phyloP scores from a whole-genome alignment of 2,113 vertebrate genomes.

The Rhinolophus sinicus region DNA sequence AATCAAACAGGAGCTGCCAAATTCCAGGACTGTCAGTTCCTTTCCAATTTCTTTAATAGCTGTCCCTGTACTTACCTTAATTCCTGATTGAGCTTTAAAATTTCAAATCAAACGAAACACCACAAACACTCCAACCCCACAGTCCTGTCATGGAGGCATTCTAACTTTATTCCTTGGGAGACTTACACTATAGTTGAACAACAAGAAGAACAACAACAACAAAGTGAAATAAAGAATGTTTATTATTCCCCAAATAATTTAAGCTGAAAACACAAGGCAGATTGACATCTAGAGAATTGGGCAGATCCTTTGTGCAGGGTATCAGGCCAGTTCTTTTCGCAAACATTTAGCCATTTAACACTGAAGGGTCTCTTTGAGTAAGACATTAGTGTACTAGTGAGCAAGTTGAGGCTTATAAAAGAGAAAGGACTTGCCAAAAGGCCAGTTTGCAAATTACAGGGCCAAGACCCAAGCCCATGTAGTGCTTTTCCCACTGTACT shows the following conservation, averaged over 20 bases:
- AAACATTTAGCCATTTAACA: not conserved
- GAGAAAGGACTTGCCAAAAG: not conserved
- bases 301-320: not conserved
- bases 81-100: constrained; percentile 74
- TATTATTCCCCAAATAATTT: not conserved
- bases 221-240: not conserved
- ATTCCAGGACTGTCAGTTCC: constrained; percentile 70
- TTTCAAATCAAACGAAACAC: constrained; percentile 79
- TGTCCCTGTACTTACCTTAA: constrained; percentile 64
- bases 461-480: not conserved
- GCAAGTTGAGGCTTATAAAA: not conserved
- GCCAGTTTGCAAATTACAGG: not conserved
- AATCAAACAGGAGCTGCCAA: constrained; percentile 60
- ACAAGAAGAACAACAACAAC: not conserved
- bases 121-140: not conserved
- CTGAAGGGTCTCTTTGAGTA: constrained; percentile 13
- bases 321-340: not conserved
- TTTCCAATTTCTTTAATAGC: constrained; percentile 76
- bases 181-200: not conserved
- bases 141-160: not conserved
- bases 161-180: not conserved
- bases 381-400: not conserved
- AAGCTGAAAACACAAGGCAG: constrained; percentile 1
- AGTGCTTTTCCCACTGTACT: not conserved
- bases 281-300: not conserved